Base-by-base conservation (phyloP, 2,113 vertebrate species). In the Pseudopipra pipra region DNA sequence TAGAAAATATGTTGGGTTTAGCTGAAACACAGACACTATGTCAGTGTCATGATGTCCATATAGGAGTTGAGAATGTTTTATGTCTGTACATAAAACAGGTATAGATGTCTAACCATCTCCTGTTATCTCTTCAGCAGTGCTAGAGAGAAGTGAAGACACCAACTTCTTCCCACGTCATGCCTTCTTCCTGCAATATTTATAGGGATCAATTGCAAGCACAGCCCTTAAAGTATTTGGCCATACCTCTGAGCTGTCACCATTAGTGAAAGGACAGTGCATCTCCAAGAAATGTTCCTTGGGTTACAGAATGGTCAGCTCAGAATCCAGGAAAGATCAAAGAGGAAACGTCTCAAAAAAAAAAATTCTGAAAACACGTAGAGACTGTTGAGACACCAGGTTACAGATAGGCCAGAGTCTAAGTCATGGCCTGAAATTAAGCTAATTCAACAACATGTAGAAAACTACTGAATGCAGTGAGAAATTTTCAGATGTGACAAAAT, bases 401-500 rank as follows among this genome's bases (percentile, higher is more conserved):
- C 1, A 7, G 31, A 21, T 6, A 67, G 16, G 6, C 7, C n/a
- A 44, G 24, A 35, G 12, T 27, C 43, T 49, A 49, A 25, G 9
- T 52, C 8, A 1, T 28, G 31, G 27, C 4, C 22, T 72, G 52
- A 80, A 11, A 9, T 67, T 54, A 76, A 76, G 7, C 4, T 54
- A 86, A 63, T 58, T 58, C 21, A 54, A 49, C 22, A 62, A 7
- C 27, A 24, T 8, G 7, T 23, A 22, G 43, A 67, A 79, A 83
- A 49, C 1, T 49, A 54, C 10, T 22, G 18, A 5, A 25, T 23
- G 14, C 21, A 28, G 39, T 0, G 0, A 81, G 33, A 85, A 77
- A 43, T 55, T 33, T 52, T 19, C 31, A 78, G 39, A 3, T 27
- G 23, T 68, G 46, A 28, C 5, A 87, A 84, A 74, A 66, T 46